Evolutionary conservation across 1,140 invertebrate species (phyloP), one percentile per base, ranked within the genome.

Genomic region (Trichonephila clavipes): DNA sequence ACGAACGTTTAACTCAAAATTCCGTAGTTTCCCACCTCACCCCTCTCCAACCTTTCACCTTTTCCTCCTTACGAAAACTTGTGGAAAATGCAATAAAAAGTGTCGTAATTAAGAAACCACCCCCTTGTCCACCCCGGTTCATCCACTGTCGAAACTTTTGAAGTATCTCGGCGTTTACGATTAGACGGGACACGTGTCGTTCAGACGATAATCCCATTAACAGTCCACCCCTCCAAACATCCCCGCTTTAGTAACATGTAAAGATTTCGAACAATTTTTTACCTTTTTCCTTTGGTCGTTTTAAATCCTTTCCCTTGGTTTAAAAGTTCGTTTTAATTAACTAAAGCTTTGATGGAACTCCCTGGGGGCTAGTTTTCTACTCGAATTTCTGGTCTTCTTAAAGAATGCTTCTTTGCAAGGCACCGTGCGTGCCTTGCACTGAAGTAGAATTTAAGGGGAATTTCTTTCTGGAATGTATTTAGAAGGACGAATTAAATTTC

Each of bases 241-340:
- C 85, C 34, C 10, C 82, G 40, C 82, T 19, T 6, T 77, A 28
- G 34, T 77, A 77, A 34, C 83, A 28, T 61, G 83, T 2, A 59
- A 85, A 58, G 58, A 44, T 88, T 66, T 88, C 86, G 18, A 89
- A 14, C 18, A 21, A 59, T 89, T 89, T 89, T 89, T 88, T 40
- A 59, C 24, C 61, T n/a, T 21, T 69, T 89, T 77, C 44, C 69
- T 28, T n/a, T 19, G 19, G 69, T 19, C 64, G 34, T 62, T 88
- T 66, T 88, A 89, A 89, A 89, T 89, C 88, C 88, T 89, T 89
- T 77, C 16, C 69, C 72, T 58, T 62, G 85, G 58, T 87, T 87
- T 72, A 72, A 89, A 89, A 72, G 88, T 89, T 89, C 88, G 64
- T 89, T 89, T 89, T 89, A 89, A 89, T 89, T 89, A 89, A 89